Evolutionary conservation across 2,113 vertebrate species (phyloP), one percentile per base, ranked within the genome.

Genomic region (Mormoops blainvillei): DNA sequence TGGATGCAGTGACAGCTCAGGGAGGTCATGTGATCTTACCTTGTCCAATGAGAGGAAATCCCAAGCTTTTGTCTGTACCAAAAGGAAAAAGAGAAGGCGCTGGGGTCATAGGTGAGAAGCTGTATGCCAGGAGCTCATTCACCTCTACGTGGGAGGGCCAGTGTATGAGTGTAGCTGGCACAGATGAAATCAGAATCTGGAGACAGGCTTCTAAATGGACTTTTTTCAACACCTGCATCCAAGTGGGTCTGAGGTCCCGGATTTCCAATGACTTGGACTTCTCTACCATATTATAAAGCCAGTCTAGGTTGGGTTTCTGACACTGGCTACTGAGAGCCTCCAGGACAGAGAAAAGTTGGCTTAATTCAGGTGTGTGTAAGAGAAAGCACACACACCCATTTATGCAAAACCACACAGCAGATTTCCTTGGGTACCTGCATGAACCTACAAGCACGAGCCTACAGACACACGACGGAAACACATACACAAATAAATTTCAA

Each of bases 331-430:
- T 4, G 2, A 38, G 19, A 43, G 28, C 18, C 38, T 1, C 54
- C 33, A 11, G 56, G 43, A 24, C 12, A 19, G 54, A 73, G 18
- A 13, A 31, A 22, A 26, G 6, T 13, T 78, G 36, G 31, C 45
- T 18, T 26, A 65, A 77, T 65, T 63, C 58, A 86, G 76, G 95
- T 89, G 43, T 61, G 26, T 28, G 26, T 61, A 91, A 97, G 96
- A 97, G 98, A 97, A 97, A 94, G 97, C 36, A 8, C 28, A 11
- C 4, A 19, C 2, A 13, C 71, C 41, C 33, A 31, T 18, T 3
- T 38, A 9, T 38, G 33, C 71, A 56, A 15, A 86, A 7, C 20
- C 16, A n/a, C 3, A 28, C 15, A 19, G 10, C 65, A 89, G 80
- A 26, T 36, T 22, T n/a, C 48, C 31, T 56, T 7, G 9, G n/a